phyloP scores from a whole-genome alignment of 2,888 invertebrate species.

The Thymelicus sylvestris region DNA sequence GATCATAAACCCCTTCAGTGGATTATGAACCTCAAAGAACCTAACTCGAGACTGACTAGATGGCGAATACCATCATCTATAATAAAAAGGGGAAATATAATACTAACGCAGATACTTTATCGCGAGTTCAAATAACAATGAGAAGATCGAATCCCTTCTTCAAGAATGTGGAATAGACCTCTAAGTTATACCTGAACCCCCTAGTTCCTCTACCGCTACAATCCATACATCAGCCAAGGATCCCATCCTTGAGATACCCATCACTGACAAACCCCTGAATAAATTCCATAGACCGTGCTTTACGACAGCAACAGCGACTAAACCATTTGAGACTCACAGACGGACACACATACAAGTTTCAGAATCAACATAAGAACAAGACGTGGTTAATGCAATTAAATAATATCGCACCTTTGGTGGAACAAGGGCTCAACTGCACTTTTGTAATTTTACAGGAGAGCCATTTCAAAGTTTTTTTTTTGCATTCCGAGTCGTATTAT shows the following conservation, averaged over 20 bases:
- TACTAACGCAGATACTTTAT: slow-evolving; percentile 47
- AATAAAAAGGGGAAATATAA: slow-evolving; percentile 47
- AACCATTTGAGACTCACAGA: slow-evolving; percentile 40
- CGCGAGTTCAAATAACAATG: slow-evolving; percentile 30
- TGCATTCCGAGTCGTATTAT: too few species aligned
- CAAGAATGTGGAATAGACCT: background rate
- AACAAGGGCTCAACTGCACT: too few species aligned
- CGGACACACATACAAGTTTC: slow-evolving; percentile 36
- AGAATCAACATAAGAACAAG: slow-evolving; percentile 37
- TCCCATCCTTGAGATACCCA: slow-evolving; percentile 36
- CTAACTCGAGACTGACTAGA: slow-evolving; percentile 52
- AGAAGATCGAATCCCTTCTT: background rate
- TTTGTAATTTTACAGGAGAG: too few species aligned
- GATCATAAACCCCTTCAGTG: slow-evolving; percentile 42
- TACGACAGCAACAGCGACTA: slow-evolving; percentile 31
- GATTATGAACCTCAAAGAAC: slow-evolving; percentile 52
- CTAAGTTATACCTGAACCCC: background rate
- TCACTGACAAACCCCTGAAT: slow-evolving; percentile 39
- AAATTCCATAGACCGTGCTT: slow-evolving; percentile 39
- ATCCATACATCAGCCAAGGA: slow-evolving; percentile 5
- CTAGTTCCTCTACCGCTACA: background rate
- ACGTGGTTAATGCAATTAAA: slow-evolving; percentile 44
- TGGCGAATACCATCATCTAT: slow-evolving; percentile 50
- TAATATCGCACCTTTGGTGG: too few species aligned
- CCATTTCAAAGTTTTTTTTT: too few species aligned